Base-by-base conservation (phyloP, 2,113 vertebrate genomes). In the Esox niger region DNA sequence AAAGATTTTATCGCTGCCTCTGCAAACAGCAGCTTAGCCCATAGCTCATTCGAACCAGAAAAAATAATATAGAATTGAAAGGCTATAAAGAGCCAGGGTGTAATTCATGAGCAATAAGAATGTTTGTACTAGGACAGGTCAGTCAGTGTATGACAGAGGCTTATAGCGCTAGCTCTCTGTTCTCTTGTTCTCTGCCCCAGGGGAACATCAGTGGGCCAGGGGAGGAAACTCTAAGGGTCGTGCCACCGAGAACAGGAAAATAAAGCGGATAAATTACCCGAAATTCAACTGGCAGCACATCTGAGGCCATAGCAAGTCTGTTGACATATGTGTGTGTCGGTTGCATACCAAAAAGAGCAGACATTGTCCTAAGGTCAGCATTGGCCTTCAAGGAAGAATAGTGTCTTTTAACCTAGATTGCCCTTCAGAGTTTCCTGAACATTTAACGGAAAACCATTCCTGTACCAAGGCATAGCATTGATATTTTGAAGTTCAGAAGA, bases 1-100 rank as follows among this genome's bases (percentile, higher is more conserved):
- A 43, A 2, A 17, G 15, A 15, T 43, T 43, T 43, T 43, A 43
- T 43, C 13, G 17, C 17, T 43, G 35, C 3, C 15, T 43, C 38
- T 43, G 11, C 15, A 15, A 62, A 75, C 69, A 75, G 68, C 70
- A 76, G 60, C 23, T 54, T n/a, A 54, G 49, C 20, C 49, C n/a
- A 8, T 25, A 54, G 49, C 23, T 5, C 21, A n/a, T n/a, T n/a
- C n/a, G n/a, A n/a, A 54, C 49, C 49, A 54, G 49, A 11, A n/a
- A 21, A 54, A 54, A 0, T 3, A 43, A 15, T 13, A 15, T 43
- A 5, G n/a, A n/a, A 43, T 43, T 43, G 13, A 43, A 15, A 43
- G 38, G 38, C 5, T 43, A 38, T 38, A 38, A 38, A 38, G 35
- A 38, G 11, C 35, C 15, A 38, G 11, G 35, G 11, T 38, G 17